Conservation (phyloP, 2,888 invertebrate species). For the Fabriciana adippe region DNA sequence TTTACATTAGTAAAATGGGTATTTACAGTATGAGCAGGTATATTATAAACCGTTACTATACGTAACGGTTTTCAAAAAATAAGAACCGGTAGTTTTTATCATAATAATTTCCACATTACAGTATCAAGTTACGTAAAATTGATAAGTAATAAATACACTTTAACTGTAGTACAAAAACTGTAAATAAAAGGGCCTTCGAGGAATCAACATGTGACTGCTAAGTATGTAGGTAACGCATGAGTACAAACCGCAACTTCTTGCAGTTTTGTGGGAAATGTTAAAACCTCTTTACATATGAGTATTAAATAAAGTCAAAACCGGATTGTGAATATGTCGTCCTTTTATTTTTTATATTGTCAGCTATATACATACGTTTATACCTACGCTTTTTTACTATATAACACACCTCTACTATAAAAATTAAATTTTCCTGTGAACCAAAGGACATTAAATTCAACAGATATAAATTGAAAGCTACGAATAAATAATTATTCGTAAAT, state of each 20-base stretch:
- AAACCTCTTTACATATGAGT: neutral
- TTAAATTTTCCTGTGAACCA: too few species aligned
- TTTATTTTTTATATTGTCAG: too few species aligned
- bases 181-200: conserved; percentile 22
- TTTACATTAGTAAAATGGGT: too few species aligned
- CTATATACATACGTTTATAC: too few species aligned
- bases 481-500: conserved; percentile 8
- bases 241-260: conserved; percentile 2
- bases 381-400: too few species aligned
- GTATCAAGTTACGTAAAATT: conserved; percentile 13
- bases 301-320: too few species aligned
- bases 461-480: conserved; percentile 47
- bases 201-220: conserved; percentile 15
- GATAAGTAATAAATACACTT: conserved; percentile 14
- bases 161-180: conserved; percentile 20
- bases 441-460: conserved; percentile 46
- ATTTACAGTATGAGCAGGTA: too few species aligned
- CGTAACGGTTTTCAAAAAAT: neutral
- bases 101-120: conserved; percentile 5
- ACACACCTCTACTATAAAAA: too few species aligned
- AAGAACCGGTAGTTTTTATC: conserved; percentile 1
- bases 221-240: neutral
- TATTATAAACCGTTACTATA: neutral
- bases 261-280: neutral
- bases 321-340: too few species aligned